Evolutionary conservation across 2,797 vertebrate species (phyloP), one percentile per base, ranked within the genome.

Genomic region (Adelosebastes latens): DNA sequence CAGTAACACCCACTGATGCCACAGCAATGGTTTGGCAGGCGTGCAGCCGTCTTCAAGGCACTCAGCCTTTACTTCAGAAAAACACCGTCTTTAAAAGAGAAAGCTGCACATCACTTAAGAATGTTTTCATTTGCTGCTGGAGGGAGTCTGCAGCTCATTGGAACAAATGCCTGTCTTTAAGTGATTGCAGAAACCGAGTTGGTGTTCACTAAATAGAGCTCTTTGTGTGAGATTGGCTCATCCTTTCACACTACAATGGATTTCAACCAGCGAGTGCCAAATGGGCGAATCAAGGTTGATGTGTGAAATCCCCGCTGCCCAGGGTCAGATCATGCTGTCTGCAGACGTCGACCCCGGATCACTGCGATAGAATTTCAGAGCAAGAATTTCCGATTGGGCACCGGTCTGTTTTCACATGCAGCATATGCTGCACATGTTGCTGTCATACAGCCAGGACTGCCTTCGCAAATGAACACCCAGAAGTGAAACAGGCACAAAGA

Each of bases 341-440:
- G 82, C 81, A 83, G 81, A 83, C 55, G 72, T 75, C 8, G 24
- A 42, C 74, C 72, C 75, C 55, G 52, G 84, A 88, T 82, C 73
- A 69, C 84, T 79, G 82, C 34, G 39, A 72, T 82, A 89, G 86
- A 88, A 88, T 81, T 91, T 93, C 77, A 91, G 83, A 89, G 89
- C 81, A 92, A 89, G 81, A 84, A 88, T 93, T 94, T 93, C 89
- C 77, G 27, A 79, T 71, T 68, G 77, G 79, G 85, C 87, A 83
- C 85, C 39, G 20, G 74, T 81, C 58, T 89, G 82, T 92, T 86
- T 90, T 87, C 71, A 80, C 83, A 87, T 80, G 81, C 71, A 42
- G 83, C 84, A 82, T 77, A 79, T 72, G 86, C 76, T 39, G 81
- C 91, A 91, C 88, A 92, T 93, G 92, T 72, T 63, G 56, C 85